phyloP scores from a whole-genome alignment of 2,797 vertebrate species.

The Macroramphosus scolopax region DNA sequence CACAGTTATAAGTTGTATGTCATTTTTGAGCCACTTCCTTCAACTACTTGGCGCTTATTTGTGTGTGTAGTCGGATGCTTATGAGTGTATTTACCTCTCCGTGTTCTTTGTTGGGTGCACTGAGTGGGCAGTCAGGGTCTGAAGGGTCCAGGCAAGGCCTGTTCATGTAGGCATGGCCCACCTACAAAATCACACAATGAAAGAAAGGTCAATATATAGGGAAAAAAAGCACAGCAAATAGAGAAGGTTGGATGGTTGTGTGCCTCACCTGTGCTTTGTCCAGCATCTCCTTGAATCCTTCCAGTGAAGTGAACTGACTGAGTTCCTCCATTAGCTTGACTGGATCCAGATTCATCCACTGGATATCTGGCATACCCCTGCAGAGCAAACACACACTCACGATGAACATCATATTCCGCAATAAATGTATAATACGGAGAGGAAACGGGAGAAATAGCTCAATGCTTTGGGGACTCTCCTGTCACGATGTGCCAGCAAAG shows the following conservation, averaged over 20 bases:
- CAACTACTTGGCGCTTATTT: not conserved
- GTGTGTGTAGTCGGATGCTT: not conserved
- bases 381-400: conserved; percentile 21
- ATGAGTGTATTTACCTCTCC: conserved; percentile 77
- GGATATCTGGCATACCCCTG: conserved; percentile 94
- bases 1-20: conserved; percentile 2
- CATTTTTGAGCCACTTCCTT: not conserved
- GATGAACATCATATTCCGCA: conserved; percentile 9
- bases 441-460: conserved; percentile 3
- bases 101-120: conserved; percentile 89
- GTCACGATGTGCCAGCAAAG: not conserved
- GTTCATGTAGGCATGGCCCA: conserved; percentile 94
- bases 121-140: conserved; percentile 89
- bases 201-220: conserved; percentile 6
- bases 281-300: conserved; percentile 94
- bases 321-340: conserved; percentile 93
- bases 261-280: conserved; percentile 91
- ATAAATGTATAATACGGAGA: conserved; percentile 9
- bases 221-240: not conserved
- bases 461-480: not conserved
- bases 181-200: conserved; percentile 41
- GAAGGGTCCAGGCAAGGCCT: conserved; percentile 89
- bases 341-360: conserved; percentile 98
- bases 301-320: conserved; percentile 91
- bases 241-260: not conserved